Conservation (phyloP, 2,797 vertebrate genomes). For the Pteropus rufus region DNA sequence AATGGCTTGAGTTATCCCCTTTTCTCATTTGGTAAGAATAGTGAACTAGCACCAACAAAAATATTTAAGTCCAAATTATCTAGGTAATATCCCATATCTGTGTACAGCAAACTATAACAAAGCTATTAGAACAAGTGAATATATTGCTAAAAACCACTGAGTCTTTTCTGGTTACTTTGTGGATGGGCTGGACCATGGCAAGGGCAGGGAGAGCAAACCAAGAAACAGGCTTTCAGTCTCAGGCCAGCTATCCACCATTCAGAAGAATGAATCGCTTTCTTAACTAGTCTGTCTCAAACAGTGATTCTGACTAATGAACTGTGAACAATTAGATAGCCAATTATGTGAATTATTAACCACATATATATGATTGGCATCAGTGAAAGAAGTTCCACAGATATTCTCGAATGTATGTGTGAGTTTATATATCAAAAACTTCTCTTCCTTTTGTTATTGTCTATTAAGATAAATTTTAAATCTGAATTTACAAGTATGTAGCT, state of each 20-base stretch:
- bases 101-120: not conserved
- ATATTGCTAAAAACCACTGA: not conserved
- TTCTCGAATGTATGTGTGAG: not conserved
- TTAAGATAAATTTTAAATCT: not conserved
- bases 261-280: not conserved
- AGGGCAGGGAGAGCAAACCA: not conserved
- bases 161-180: not conserved
- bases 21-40: not conserved
- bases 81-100: not conserved
- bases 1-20: not conserved
- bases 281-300: not conserved
- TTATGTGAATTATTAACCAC: not conserved
- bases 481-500: not conserved
- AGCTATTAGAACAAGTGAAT: not conserved
- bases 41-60: not conserved
- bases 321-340: not conserved
- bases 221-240: not conserved
- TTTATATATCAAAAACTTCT: not conserved
- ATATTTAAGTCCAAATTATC: not conserved
- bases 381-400: not conserved
- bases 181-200: not conserved
- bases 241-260: not conserved
- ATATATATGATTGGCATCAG: not conserved
- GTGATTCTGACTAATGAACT: not conserved
- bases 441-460: not conserved